A percentile compares a stretch with the other conserved stretches of the same genome.
These are phyloP conservation scores for Pachyramphus minor DNA, from an alignment of 2,113 vertebrate species.

Conservation along the genomic window DNA sequence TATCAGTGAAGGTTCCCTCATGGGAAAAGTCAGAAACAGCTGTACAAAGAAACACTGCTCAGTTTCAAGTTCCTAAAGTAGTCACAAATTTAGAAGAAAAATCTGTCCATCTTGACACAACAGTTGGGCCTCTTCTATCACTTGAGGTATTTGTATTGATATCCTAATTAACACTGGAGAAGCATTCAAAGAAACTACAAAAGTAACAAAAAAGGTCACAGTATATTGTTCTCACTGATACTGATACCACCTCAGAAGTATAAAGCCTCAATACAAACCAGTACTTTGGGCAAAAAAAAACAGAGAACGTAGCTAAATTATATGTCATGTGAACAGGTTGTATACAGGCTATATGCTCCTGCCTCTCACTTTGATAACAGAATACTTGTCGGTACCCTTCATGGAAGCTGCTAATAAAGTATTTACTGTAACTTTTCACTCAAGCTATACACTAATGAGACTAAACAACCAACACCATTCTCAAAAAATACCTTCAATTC, in stretches of 20 bases:
- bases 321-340: background rate
- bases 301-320: background rate
- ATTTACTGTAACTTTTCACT: background rate
- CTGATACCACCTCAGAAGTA: background rate
- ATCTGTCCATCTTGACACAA: background rate
- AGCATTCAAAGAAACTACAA: background rate
- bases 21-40: background rate
- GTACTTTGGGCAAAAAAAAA: background rate
- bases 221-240: background rate
- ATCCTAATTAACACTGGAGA: background rate
- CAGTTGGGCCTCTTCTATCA: background rate
- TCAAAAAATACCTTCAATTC: background rate
- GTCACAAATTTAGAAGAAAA: background rate
- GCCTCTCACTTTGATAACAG: background rate
- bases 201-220: fast-evolving
- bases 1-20: background rate
- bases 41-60: background rate
- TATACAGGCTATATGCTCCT: background rate
- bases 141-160: background rate
- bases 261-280: background rate
- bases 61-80: background rate
- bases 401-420: background rate
- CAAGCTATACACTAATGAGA: background rate
- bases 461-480: background rate
- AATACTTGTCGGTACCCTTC: background rate